A percentile compares a stretch with the other conserved stretches of the same genome.
phyloP scores from a whole-genome alignment of 2,797 vertebrate species.

The Acrocephalus scirpaceus region DNA sequence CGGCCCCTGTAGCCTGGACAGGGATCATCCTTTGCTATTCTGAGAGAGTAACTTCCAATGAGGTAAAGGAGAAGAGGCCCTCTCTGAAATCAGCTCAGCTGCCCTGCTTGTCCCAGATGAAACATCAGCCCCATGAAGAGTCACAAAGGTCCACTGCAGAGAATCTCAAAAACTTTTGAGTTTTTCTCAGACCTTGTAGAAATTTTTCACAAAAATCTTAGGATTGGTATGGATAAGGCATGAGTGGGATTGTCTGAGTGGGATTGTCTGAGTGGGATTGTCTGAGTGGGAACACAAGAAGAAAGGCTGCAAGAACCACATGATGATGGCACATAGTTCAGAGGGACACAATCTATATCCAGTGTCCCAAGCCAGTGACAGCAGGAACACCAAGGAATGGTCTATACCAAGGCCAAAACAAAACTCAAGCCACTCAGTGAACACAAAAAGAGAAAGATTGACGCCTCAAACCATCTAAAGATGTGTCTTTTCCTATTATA shows the following conservation, averaged over 20 bases:
- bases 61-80: background rate
- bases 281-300: background rate
- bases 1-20: background rate
- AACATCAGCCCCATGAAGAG: background rate
- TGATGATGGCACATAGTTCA: background rate
- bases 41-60: background rate
- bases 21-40: background rate
- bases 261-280: background rate
- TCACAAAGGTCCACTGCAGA: background rate
- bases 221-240: background rate
- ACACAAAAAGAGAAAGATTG: background rate
- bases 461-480: background rate
- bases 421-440: background rate
- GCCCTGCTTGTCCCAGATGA: background rate
- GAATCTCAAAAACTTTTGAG: background rate
- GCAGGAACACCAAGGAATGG: background rate
- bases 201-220: background rate
- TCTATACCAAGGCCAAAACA: background rate
- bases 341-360: too few species aligned
- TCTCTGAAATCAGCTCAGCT: background rate
- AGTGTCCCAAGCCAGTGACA: background rate
- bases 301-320: rapidly evolving
- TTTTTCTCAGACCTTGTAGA: background rate
- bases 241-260: background rate
- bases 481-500: background rate